These are phyloP conservation scores for Chelidonichthys spinosus DNA, from an alignment of 2,797 vertebrate species.

Conservation along the genomic window DNA sequence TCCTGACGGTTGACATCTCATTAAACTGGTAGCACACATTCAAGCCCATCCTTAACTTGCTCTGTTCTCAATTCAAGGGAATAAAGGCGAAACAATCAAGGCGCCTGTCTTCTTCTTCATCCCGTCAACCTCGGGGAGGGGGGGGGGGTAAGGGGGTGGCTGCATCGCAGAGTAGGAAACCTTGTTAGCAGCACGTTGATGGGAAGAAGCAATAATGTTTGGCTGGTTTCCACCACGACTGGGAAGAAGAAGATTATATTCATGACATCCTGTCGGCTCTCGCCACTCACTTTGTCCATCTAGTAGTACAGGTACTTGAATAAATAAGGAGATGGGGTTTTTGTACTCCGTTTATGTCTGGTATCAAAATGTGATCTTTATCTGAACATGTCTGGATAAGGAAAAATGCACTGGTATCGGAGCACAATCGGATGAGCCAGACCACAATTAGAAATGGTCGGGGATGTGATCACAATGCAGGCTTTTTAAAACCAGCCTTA, in stretches of 20 bases:
- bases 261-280: neutral
- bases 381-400: neutral
- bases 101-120: conserved; percentile 10
- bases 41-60: conserved; percentile 16
- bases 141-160: neutral
- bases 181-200: conserved; percentile 20
- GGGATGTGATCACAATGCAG: neutral
- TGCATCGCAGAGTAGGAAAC: conserved; percentile 1
- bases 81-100: conserved; percentile 31
- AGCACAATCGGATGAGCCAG: neutral
- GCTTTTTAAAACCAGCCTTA: neutral
- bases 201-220: neutral
- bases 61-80: conserved; percentile 41
- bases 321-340: neutral
- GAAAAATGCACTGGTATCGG: neutral
- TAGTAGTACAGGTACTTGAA: neutral
- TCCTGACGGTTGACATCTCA: conserved; percentile 55
- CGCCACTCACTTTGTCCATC: neutral
- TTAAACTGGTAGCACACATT: conserved; percentile 56
- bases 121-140: neutral
- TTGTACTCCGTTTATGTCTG: neutral
- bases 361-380: neutral
- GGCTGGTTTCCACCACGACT: neutral
- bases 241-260: conserved; percentile 1
- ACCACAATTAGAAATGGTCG: neutral